phyloP scores from a whole-genome alignment of 2,113 vertebrate species.

The Lamprotornis superbus region DNA sequence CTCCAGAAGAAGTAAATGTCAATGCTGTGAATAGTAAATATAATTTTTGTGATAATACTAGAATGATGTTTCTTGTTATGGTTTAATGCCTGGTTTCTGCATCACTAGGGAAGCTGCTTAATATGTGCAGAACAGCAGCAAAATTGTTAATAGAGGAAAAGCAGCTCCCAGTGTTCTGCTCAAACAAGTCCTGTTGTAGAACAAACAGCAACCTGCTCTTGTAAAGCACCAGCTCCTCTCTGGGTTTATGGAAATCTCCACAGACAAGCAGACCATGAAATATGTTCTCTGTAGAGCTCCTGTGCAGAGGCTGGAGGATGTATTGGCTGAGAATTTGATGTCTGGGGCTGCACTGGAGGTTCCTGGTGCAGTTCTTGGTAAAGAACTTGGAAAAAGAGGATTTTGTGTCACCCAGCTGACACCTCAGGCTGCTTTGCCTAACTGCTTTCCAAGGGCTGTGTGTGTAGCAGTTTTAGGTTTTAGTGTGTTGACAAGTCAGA shows the following conservation, averaged over 20 bases:
- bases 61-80: neutral
- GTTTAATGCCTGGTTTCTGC: constrained; percentile 5
- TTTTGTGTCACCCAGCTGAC: neutral
- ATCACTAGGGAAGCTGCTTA: neutral
- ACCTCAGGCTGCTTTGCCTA: neutral
- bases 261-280: neutral
- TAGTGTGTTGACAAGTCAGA: neutral
- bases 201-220: neutral
- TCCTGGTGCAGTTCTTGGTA: neutral
- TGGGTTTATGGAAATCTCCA: neutral
- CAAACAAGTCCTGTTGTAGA: neutral
- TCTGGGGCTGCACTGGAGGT: neutral
- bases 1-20: neutral
- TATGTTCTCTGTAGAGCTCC: neutral
- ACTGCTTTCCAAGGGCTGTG: neutral
- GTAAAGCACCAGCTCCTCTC: neutral
- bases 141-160: neutral
- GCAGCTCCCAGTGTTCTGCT: neutral
- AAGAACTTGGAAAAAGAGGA: neutral
- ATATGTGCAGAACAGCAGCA: constrained; percentile 13
- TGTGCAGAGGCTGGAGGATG: neutral
- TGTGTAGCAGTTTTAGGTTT: neutral
- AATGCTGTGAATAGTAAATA: neutral
- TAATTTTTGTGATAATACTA: neutral
- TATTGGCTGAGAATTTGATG: neutral